Evolutionary conservation across 92 coral and sea anemone genomes (phyloP).

Genomic region (Pocillopora grandis): DNA sequence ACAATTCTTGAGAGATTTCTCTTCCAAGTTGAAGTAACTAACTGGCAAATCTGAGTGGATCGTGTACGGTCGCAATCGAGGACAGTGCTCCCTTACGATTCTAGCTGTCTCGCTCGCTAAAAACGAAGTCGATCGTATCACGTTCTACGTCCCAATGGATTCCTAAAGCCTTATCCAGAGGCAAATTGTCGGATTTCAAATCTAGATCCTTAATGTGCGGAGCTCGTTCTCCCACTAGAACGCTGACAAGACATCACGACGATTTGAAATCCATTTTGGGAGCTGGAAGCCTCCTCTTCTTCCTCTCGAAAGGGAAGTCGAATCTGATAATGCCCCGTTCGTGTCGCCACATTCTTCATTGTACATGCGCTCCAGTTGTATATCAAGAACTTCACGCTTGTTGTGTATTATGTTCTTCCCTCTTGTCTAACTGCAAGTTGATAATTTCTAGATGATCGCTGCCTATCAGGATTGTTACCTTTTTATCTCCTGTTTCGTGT

Average conservation of each 20-base stretch:
- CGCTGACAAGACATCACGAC: conserved; percentile 54
- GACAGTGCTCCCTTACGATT: conserved; percentile 30
- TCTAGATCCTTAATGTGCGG: conserved; percentile 47
- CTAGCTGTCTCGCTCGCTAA: conserved; percentile 39
- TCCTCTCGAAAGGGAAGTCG: conserved; percentile 47
- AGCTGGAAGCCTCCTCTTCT: conserved; percentile 72
- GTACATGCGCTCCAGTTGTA: conserved; percentile 24
- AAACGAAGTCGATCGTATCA: conserved; percentile 44
- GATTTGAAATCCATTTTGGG: conserved; percentile 66
- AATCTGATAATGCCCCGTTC: conserved; percentile 60
- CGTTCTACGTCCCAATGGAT: conserved; percentile 61
- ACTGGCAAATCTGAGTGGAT: too few relatives aligned
- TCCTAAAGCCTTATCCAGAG: conserved; percentile 64
- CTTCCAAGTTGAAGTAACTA: too few relatives aligned
- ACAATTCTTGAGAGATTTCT: conserved; percentile 52
- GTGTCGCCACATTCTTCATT: too few relatives aligned
- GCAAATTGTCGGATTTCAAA: conserved; percentile 44
- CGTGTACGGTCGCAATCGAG: too few relatives aligned
- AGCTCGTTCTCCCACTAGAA: conserved; percentile 56
- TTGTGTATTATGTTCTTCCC: conserved; percentile 43
- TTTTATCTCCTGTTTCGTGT: conserved; percentile 51
- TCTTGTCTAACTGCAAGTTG: conserved; percentile 48
- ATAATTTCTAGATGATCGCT: conserved; percentile 67
- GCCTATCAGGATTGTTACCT: conserved; percentile 63
- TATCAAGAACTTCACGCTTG: conserved; percentile 38